Base-by-base conservation (phyloP, 2,113 vertebrate species). In the Nothocercus julius region DNA sequence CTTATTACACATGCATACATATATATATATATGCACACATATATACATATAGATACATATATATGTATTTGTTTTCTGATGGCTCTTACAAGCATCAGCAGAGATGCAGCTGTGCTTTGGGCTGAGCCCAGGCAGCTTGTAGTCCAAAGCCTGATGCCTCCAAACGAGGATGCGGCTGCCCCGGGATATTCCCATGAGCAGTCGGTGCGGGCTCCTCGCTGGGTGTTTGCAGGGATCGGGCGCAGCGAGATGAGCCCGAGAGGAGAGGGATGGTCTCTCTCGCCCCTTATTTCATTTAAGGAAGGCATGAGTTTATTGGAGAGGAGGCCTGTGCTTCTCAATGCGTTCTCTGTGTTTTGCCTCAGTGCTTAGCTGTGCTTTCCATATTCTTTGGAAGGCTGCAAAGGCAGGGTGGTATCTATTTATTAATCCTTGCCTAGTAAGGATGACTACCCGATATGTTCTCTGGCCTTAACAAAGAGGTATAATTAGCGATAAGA, bases 401-500 rank as follows among this genome's bases (percentile, higher is more conserved):
- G 77, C 49, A 80, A 73, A 86, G 83, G 78, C 78, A 85, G 67
- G 75, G 81, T 78, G 82, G 3, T 25, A 49, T 80, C 69, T 93
- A 54, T 96, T 91, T 95, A 95, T 96, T 96, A 96, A 96, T 93
- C 85, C 87, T 85, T 81, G 87, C 86, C 76, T 95, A 69, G 85
- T 92, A 96, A 95, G 95, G 87, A 93, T 92, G 77, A 96, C 90
- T 92, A 90, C 74, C 78, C 94, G 95, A 72, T 94, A 96, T 32
- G 92, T 92, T 87, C 83, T 92, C 84, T 95, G 89, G 89, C 95
- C 95, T 96, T 96, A 94, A 93, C 91, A 93, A 92, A 95, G 82
- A 92, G 92, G 30, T 92, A 74, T 96, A 94, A 97, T 96, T 96
- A 96, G 92, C 30, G 83, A 90, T 95, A 94, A 95, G 96, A 97